Conservation (phyloP, 2,888 invertebrate genomes). For the Arenicola marina region DNA sequence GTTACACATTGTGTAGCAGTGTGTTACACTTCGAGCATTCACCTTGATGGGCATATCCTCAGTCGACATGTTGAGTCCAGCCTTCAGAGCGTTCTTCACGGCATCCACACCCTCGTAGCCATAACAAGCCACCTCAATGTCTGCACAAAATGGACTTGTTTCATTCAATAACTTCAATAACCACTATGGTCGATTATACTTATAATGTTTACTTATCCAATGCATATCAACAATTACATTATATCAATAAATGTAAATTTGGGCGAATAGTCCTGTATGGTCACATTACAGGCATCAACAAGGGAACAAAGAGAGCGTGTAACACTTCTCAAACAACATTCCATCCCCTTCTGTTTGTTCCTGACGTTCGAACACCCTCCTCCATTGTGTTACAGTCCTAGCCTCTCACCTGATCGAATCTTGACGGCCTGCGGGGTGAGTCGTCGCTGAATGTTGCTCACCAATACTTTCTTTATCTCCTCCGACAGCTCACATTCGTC, state of each 20-base stretch:
- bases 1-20: background rate
- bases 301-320: no score
- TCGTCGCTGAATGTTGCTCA: conserved; percentile 93
- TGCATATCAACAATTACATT: no score
- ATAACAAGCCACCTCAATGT: conserved; percentile 90
- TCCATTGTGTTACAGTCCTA: no score
- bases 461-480: conserved; percentile 84
- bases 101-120: conserved; percentile 99
- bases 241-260: no score
- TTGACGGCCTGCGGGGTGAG: conserved; percentile 97
- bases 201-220: no score
- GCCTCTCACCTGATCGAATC: conserved; percentile 78
- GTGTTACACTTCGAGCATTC: conserved; percentile 1
- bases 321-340: no score
- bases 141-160: no score
- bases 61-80: conserved; percentile 88
- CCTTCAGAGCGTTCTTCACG: conserved; percentile 84
- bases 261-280: no score
- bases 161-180: no score
- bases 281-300: no score
- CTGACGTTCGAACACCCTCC: background rate
- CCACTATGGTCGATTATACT: no score
- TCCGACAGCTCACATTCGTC: conserved; percentile 95
- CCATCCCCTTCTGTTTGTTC: no score
- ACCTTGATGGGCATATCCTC: conserved; percentile 90